Percentiles rank a stretch among this genome's conserved stretches.
phyloP scores from a whole-genome alignment of 1,140 invertebrate species.

The Drosophila arawakana region DNA sequence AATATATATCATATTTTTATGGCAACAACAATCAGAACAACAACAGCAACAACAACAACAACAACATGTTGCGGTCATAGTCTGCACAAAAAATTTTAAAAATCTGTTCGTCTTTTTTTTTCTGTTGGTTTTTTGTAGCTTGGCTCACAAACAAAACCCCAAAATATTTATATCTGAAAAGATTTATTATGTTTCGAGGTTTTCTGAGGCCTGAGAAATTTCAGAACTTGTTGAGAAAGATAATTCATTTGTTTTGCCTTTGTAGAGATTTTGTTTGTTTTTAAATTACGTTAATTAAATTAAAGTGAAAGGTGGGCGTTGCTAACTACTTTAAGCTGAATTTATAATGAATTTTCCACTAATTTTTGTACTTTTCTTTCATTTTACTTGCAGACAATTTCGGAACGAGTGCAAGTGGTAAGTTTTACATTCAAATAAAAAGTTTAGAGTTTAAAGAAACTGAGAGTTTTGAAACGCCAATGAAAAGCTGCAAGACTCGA shows the following conservation, averaged over 20 bases:
- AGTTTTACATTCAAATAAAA: constrained; percentile 52
- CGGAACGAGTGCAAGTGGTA: constrained; percentile 84
- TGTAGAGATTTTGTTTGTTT: constrained; percentile 9
- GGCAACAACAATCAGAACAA: constrained; percentile 45
- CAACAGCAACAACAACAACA: constrained; percentile 39
- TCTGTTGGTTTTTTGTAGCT: constrained; percentile 22
- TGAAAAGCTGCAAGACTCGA: constrained; percentile 29
- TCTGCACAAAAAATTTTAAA: constrained; percentile 73
- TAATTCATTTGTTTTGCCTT: constrained; percentile 36
- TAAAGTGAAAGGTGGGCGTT: constrained; percentile 37
- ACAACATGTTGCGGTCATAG: constrained; percentile 68
- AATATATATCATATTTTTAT: constrained; percentile 82
- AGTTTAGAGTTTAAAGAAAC: neutral
- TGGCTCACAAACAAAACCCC: constrained; percentile 4
- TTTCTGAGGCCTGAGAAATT: constrained; percentile 58
- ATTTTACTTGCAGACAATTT: constrained; percentile 78
- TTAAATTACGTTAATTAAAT: constrained; percentile 48
- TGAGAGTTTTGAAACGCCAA: constrained; percentile 15
- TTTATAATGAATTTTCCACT: constrained; percentile 39
- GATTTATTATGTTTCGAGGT: constrained; percentile 61
- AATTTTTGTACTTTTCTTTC: constrained; percentile 38
- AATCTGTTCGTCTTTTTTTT: constrained; percentile 36
- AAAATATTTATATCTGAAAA: constrained; percentile 27
- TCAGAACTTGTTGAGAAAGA: constrained; percentile 44
- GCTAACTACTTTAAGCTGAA: neutral